Base-by-base conservation (phyloP, 2,113 vertebrate species). In the Dipodomys merriami region DNA sequence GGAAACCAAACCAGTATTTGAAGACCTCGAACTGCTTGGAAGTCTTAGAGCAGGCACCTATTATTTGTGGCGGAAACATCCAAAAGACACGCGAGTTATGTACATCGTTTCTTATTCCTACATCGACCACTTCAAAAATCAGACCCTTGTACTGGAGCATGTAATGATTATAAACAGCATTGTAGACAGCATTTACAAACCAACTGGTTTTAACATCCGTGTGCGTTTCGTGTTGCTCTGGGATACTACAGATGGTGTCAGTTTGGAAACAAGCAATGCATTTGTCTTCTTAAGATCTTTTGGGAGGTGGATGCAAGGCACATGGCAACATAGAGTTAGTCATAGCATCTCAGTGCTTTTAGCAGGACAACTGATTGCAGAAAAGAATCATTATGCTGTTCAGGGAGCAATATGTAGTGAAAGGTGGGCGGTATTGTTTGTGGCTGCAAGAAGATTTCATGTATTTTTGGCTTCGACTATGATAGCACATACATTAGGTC, bases 171-270 rank as follows among this genome's bases (percentile, higher is more conserved):
- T 98, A 1, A 91, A 97, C 88, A 97, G 80, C 53, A 77, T 90
- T 5, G 0, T 81, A 0, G 90, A 98, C 12, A 77, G 35, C 23
- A 68, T 98, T 74, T 98, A n/a, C 2, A 2, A 46, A 4, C 93
- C 20, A 11, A 1, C 0, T 5, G 2, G 2, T 11, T 0, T 78
- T 2, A 1, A 35, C 15, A 3, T 87, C 8, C 0, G 0, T 2
- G 0, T 97, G 46, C n/a, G 82, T 5, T 15, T 94, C 5, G 0
- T 98, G 18, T 97, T 96, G 79, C 95, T 98, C 46, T 98, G 98
- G 97, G 33, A 94, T 1, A 53, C 67, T 0, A 0, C 2, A 0
- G 92, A 97, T 81, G 22, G 6, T 0, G 0, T 96, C 22, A 2
- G 11, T 2, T 2, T 88, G 5, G 0, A 35, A 2, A 1, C 0